Evolutionary conservation across 2,888 invertebrate genomes (phyloP).

Genomic region (Trichogramma evanescens): DNA sequence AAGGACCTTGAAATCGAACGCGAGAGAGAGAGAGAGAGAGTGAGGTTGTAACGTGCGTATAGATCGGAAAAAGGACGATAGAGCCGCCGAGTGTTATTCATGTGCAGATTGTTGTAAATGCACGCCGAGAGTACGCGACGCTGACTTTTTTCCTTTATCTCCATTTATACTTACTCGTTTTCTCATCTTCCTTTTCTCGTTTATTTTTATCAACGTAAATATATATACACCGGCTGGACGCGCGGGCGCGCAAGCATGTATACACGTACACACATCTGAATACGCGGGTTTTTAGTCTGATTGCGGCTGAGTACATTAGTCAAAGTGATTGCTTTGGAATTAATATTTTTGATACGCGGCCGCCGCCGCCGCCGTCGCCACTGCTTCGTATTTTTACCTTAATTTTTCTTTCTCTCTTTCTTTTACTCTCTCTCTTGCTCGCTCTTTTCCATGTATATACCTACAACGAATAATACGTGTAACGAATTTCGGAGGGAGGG

Average conservation of each 20-base stretch:
- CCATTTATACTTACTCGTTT: constrained; percentile 1
- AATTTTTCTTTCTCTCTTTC: background rate
- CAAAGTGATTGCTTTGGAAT: too few species aligned
- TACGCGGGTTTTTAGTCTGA: too few species aligned
- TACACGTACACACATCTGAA: too few species aligned
- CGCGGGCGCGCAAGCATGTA: too few species aligned
- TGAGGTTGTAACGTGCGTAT: background rate
- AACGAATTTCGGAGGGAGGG: too few species aligned
- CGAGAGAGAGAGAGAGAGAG: background rate
- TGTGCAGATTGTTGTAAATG: constrained; percentile 9
- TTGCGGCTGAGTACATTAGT: too few species aligned
- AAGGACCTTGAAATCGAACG: constrained; percentile 22
- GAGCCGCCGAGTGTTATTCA: constrained; percentile 9
- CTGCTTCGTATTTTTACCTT: too few species aligned
- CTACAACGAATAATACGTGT: too few species aligned
- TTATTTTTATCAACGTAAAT: background rate
- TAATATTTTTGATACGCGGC: too few species aligned
- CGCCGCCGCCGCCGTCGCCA: too few species aligned
- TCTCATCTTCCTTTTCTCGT: background rate
- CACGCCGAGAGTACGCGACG: background rate
- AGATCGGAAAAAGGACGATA: constrained; percentile 12
- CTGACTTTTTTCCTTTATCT: background rate
- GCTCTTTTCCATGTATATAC: background rate
- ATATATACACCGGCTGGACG: too few species aligned
- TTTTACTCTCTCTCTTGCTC: background rate